A percentile compares a stretch with the other conserved stretches of the same genome.
These are phyloP conservation scores for Apantesis nais DNA, from an alignment of 2,888 invertebrate genomes.

Conservation along the genomic window DNA sequence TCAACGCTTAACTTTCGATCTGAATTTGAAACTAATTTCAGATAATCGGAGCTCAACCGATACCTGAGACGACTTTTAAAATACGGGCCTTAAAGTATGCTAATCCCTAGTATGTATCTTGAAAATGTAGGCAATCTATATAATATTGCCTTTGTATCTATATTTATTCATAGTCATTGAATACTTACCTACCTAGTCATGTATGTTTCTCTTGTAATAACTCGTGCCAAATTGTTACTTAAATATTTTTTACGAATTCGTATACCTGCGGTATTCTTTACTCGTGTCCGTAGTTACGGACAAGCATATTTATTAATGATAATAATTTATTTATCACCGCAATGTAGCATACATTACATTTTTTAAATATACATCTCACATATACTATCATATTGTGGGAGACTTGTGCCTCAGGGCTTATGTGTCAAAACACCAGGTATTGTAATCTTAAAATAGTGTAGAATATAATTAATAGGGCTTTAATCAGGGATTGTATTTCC, in stretches of 20 bases:
- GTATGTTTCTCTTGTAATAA: slow-evolving; percentile 37
- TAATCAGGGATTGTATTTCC: neutral
- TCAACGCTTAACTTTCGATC: too few relatives aligned
- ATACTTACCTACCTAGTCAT: slow-evolving; percentile 47
- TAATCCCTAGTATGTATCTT: neutral
- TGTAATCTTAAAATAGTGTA: neutral
- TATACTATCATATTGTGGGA: too few relatives aligned
- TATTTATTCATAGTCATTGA: slow-evolving; percentile 3
- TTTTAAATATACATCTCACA: too few relatives aligned
- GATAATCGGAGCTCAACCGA: too few relatives aligned
- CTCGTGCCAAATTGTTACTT: slow-evolving; percentile 47
- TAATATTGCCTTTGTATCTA: slow-evolving; percentile 2
- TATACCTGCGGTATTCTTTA: neutral
- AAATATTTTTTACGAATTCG: slow-evolving; percentile 16
- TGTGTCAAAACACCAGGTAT: too few relatives aligned
- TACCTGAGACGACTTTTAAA: too few relatives aligned
- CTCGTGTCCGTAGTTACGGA: neutral
- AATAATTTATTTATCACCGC: too few relatives aligned
- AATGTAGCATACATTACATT: too few relatives aligned
- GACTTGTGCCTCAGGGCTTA: too few relatives aligned
- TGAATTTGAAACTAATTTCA: too few relatives aligned
- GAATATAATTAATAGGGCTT: neutral
- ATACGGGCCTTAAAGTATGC: neutral
- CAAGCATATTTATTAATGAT: neutral
- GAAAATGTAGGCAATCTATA: slow-evolving; percentile 1